Percentiles rank a stretch among this genome's conserved stretches.
phyloP scores from a whole-genome alignment of 2,797 vertebrate genomes.

The Acipenser transmontanus region DNA sequence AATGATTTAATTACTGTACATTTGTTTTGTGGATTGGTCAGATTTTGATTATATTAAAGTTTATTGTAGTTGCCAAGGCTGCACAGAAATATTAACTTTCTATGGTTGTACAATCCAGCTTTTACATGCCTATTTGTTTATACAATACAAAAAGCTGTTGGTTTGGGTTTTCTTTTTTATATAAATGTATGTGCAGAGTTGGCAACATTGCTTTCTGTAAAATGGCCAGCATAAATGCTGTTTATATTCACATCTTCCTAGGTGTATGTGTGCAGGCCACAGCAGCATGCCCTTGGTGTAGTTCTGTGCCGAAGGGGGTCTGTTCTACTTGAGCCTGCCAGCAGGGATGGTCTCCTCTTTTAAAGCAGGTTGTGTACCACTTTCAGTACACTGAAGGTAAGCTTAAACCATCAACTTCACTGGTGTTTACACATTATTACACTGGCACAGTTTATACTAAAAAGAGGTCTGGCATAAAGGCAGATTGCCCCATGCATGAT shows the following conservation, averaged over 20 bases:
- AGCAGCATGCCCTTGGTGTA: slow-evolving; percentile 81
- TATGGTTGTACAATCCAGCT: slow-evolving; percentile 15
- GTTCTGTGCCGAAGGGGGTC: slow-evolving; percentile 80
- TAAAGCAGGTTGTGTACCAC: slow-evolving; percentile 87
- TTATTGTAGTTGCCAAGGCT: slow-evolving; percentile 70
- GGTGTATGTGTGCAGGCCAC: slow-evolving; percentile 80
- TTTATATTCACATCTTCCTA: slow-evolving; percentile 87
- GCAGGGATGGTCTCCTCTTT: slow-evolving; percentile 83
- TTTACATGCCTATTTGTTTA: slow-evolving; percentile 11
- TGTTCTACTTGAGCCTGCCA: slow-evolving; percentile 82
- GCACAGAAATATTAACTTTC: slow-evolving; percentile 43
- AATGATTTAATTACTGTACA: slow-evolving; percentile 40
- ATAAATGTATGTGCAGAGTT: slow-evolving; percentile 51
- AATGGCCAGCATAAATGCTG: slow-evolving; percentile 85
- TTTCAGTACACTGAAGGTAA: slow-evolving; percentile 92
- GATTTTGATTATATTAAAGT: slow-evolving; percentile 65
- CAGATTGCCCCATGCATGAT: slow-evolving; percentile 70
- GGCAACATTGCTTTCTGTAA: slow-evolving; percentile 68
- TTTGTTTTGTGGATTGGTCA: slow-evolving; percentile 67
- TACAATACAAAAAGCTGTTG: slow-evolving; percentile 48
- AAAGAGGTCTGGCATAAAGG: slow-evolving; percentile 59
- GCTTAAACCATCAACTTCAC: slow-evolving; percentile 75
- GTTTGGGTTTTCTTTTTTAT: slow-evolving; percentile 55
- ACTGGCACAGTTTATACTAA: slow-evolving; percentile 54
- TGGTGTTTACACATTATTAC: slow-evolving; percentile 65